Conservation (phyloP, 2,113 vertebrate species). For the Motacilla tschutschensis region DNA sequence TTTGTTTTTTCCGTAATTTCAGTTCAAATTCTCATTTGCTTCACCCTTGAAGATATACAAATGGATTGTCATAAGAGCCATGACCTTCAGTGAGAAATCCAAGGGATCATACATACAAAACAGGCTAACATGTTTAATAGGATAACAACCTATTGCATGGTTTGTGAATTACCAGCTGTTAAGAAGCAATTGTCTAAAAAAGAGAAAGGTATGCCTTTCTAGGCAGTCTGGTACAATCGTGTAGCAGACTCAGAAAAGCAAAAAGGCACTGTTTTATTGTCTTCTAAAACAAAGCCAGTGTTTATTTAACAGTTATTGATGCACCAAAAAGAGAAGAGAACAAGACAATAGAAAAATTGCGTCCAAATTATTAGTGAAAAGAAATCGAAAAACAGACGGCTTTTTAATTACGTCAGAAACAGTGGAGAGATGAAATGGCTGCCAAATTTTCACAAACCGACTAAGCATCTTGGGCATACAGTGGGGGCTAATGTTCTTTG, state of each 20-base stretch:
- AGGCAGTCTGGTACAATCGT: neutral
- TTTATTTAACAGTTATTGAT: neutral
- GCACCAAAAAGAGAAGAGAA: neutral
- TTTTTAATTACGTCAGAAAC: neutral
- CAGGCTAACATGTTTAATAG: neutral
- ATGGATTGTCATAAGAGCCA: rapidly evolving
- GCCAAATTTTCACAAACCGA: neutral
- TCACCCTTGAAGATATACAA: neutral
- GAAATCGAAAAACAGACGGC: neutral
- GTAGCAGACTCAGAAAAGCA: neutral
- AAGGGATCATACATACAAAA: neutral
- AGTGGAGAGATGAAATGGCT: neutral
- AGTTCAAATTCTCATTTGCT: neutral
- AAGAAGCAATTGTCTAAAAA: neutral
- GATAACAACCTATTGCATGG: neutral
- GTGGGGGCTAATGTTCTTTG: neutral
- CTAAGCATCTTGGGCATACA: neutral
- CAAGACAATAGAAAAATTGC: neutral
- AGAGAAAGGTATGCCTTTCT: neutral
- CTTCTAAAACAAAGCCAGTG: neutral
- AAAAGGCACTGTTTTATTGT: neutral
- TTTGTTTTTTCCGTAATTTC: neutral
- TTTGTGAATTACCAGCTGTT: neutral
- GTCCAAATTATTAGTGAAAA: neutral
- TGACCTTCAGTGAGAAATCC: neutral